phyloP scores from a whole-genome alignment of 1,140 invertebrate species.

The Caenorhabditis latens region DNA sequence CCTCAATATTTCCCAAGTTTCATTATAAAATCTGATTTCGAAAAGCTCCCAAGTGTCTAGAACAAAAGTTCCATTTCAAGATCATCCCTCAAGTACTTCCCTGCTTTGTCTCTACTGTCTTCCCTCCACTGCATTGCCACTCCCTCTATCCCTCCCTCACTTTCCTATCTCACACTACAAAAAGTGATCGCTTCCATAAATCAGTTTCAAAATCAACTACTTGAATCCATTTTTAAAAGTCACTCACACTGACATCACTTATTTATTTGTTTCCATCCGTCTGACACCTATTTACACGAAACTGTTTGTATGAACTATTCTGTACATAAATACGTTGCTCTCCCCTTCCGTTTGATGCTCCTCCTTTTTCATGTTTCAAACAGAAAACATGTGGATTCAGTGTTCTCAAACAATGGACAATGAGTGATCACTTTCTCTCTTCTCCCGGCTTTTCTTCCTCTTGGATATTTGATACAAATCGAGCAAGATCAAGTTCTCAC shows the following conservation, averaged over 20 bases:
- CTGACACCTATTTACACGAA: background rate
- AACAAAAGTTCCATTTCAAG: too few relatives aligned
- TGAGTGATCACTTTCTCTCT: background rate
- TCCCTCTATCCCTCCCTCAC: too few relatives aligned
- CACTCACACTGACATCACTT: conserved; percentile 1
- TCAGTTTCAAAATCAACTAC: background rate
- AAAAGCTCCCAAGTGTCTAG: too few relatives aligned
- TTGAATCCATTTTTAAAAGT: background rate
- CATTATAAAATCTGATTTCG: too few relatives aligned
- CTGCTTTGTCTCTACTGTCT: too few relatives aligned
- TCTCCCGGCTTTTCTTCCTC: too few relatives aligned
- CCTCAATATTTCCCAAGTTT: too few relatives aligned
- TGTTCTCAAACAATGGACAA: conserved; percentile 18
- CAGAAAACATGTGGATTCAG: conserved; percentile 3
- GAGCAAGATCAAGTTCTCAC: background rate
- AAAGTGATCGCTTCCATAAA: conserved; percentile 8
- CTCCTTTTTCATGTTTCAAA: background rate
- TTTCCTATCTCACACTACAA: background rate
- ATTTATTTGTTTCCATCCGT: background rate
- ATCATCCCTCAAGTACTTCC: too few relatives aligned
- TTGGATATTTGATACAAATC: conserved; percentile 19
- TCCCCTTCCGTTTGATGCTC: too few relatives aligned
- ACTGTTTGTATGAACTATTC: background rate
- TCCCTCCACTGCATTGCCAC: too few relatives aligned
- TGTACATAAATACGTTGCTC: background rate